phyloP scores from a whole-genome alignment of 2,797 vertebrate genomes.

The Hapalemur alaotrensis region DNA sequence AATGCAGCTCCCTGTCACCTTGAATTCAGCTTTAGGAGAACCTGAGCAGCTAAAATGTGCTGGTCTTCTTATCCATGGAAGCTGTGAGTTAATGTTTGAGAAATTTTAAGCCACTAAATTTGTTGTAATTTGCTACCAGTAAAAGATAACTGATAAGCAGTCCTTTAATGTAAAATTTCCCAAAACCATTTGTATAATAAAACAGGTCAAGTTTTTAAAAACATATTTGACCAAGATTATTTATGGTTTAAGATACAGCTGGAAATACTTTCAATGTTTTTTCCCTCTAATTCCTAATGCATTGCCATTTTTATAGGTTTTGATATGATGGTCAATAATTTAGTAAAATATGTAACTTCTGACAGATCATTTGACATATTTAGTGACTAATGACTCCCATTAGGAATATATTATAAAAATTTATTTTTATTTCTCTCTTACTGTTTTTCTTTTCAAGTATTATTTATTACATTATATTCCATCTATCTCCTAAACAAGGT shows the following conservation, averaged over 20 bases:
- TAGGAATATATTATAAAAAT: not conserved
- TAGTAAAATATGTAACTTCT: slow-evolving; percentile 16
- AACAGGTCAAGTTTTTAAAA: not conserved
- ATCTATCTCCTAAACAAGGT: not conserved
- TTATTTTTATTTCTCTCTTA: slow-evolving; percentile 1
- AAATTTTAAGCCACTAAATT: not conserved
- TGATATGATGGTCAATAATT: slow-evolving; percentile 1
- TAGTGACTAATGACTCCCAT: not conserved
- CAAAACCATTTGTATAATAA: not conserved
- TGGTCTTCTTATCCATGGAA: not conserved
- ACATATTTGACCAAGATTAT: not conserved
- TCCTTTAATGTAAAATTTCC: not conserved
- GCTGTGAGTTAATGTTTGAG: not conserved
- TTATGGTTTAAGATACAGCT: slow-evolving; percentile 24
- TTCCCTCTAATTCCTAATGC: not conserved
- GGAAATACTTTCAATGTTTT: not conserved
- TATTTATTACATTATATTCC: not conserved
- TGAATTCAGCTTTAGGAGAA: not conserved
- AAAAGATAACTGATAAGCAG: not conserved
- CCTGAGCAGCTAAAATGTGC: not conserved
- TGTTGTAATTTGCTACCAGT: not conserved
- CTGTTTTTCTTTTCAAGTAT: not conserved
- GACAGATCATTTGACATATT: slow-evolving; percentile 21
- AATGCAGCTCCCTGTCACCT: not conserved
- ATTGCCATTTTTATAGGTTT: not conserved